These are phyloP conservation scores for Lepidochrysops patricia DNA, from an alignment of 2,888 invertebrate genomes.

Conservation along the genomic window DNA sequence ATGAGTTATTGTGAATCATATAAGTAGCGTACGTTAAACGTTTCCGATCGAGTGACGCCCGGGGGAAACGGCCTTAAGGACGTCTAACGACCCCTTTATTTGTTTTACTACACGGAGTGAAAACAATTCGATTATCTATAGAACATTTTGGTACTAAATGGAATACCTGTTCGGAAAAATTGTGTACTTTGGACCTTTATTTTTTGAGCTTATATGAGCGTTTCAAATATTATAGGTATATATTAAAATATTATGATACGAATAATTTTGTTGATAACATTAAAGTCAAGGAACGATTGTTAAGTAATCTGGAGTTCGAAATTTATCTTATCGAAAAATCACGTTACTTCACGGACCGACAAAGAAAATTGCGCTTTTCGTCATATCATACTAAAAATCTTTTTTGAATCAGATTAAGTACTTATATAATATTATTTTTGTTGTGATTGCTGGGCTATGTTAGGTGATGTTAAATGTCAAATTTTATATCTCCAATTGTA, in stretches of 20 bases:
- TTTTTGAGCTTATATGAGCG: too few relatives aligned
- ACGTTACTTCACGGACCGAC: background rate
- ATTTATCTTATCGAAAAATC: background rate
- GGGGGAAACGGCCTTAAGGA: conserved; percentile 30
- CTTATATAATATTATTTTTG: too few relatives aligned
- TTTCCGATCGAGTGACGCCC: conserved; percentile 25
- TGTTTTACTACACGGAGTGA: conserved; percentile 14
- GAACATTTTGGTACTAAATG: background rate
- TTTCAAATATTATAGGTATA: too few relatives aligned
- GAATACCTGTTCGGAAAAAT: background rate
- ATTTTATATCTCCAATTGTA: too few relatives aligned
- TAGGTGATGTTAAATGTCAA: too few relatives aligned
- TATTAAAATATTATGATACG: too few relatives aligned
- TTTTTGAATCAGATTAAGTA: too few relatives aligned
- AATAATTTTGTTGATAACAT: background rate
- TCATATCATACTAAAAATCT: too few relatives aligned
- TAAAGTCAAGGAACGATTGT: conserved; percentile 2
- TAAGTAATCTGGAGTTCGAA: background rate
- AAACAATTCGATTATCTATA: background rate
- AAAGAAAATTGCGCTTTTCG: background rate
- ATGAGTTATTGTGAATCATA: conserved; percentile 5
- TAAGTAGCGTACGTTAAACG: too few relatives aligned
- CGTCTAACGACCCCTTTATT: conserved; percentile 30
- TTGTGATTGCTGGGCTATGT: too few relatives aligned
- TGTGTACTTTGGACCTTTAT: background rate